Percentiles rank a stretch among this genome's conserved stretches.
Conservation (phyloP, 2,113 vertebrate genomes). For the Abramis brama region DNA sequence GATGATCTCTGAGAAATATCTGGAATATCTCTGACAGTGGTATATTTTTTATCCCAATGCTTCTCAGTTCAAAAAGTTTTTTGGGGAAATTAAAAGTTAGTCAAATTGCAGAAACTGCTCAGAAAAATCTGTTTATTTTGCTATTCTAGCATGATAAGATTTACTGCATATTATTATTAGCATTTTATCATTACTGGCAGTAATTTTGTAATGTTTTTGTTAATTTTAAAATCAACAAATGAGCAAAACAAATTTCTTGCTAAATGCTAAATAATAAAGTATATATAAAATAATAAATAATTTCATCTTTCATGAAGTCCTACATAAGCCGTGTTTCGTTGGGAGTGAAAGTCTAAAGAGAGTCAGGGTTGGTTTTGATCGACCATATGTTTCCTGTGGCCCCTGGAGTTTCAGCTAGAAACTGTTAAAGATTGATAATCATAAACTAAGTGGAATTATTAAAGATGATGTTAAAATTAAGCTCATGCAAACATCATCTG, state of each 20-base stretch:
- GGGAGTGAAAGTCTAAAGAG: not conserved
- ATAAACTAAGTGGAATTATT: constrained; percentile 9
- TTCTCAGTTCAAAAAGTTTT: not conserved
- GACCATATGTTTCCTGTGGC: not conserved
- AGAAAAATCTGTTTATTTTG: not conserved
- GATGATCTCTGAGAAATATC: not conserved
- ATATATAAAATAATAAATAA: not conserved
- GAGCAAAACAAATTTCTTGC: not conserved
- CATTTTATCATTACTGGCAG: not conserved
- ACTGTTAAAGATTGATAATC: constrained; percentile 31
- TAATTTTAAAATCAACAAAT: constrained; percentile 3
- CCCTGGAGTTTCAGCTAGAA: constrained; percentile 8
- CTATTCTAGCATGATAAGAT: not conserved
- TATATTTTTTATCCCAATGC: not conserved
- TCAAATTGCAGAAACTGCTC: not conserved
- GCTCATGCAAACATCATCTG: constrained; percentile 7
- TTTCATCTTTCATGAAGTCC: constrained; percentile 1
- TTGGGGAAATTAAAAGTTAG: not conserved
- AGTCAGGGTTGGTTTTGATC: not conserved
- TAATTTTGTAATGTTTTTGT: not conserved
- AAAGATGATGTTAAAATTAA: constrained; percentile 20
- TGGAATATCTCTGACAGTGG: not conserved
- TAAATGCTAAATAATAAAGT: not conserved
- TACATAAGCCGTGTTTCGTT: not conserved
- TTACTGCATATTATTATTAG: not conserved